Evolutionary conservation across 2,888 invertebrate genomes (phyloP).

Genomic region (Chymomyza fuscimana): DNA sequence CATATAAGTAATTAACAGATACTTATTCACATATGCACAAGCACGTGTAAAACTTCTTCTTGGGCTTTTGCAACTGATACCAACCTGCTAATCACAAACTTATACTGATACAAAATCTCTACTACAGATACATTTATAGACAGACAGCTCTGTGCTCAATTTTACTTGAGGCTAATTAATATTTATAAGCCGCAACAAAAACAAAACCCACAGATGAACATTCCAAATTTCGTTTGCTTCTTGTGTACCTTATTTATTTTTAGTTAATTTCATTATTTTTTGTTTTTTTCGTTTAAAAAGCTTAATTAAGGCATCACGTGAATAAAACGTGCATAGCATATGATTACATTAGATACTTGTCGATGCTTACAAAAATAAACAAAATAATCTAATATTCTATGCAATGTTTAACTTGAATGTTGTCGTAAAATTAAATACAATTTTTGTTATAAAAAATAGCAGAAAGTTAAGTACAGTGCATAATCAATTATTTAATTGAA

Average conservation of each 20-base stretch:
- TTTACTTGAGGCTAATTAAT: constrained; percentile 28
- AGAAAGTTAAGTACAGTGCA: too few relatives aligned
- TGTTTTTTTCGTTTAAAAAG: background rate
- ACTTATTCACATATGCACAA: constrained; percentile 2
- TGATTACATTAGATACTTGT: constrained; percentile 7
- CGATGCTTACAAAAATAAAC: constrained; percentile 10
- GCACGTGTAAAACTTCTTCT: background rate
- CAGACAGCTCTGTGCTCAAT: background rate
- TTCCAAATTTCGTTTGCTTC: background rate
- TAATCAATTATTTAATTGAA: too few relatives aligned
- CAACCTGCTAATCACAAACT: background rate
- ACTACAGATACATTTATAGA: background rate
- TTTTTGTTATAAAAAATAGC: too few relatives aligned
- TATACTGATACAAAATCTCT: background rate
- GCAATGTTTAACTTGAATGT: background rate
- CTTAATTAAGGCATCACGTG: constrained; percentile 41
- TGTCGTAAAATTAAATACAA: too few relatives aligned
- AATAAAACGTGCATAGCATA: constrained; percentile 38
- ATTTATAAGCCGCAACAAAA: constrained; percentile 27
- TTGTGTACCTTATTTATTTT: background rate
- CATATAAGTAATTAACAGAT: background rate
- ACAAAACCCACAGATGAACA: constrained; percentile 1
- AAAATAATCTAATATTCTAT: background rate
- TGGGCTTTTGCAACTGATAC: background rate
- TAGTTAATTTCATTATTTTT: constrained; percentile 1